phyloP scores from a whole-genome alignment of 2,113 vertebrate species.

The Eclectus roratus region DNA sequence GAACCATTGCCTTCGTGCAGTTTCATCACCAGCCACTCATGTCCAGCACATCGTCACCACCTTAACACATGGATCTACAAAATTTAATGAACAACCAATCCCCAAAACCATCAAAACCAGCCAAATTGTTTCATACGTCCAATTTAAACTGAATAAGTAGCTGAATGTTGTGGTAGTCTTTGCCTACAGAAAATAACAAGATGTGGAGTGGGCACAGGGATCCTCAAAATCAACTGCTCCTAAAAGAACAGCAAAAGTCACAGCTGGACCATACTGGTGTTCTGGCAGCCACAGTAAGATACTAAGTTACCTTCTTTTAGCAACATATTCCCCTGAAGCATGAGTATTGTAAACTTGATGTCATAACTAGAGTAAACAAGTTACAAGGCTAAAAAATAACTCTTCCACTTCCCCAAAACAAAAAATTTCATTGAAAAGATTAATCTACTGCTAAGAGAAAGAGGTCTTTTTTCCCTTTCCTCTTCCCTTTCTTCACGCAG shows the following conservation, averaged over 20 bases:
- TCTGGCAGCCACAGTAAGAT: not conserved
- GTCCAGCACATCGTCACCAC: not conserved
- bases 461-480: too few species aligned
- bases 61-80: not conserved
- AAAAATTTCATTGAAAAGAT: not conserved
- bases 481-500: not conserved
- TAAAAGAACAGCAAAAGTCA: not conserved
- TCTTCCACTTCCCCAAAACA: not conserved
- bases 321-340: not conserved
- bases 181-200: not conserved
- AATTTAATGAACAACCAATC: not conserved
- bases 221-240: not conserved
- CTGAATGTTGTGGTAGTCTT: not conserved
- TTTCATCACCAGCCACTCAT: not conserved
- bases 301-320: not conserved
- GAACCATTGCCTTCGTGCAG: not conserved
- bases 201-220: accelerated
- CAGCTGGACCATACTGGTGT: not conserved
- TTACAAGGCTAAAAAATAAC: not conserved
- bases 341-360: not conserved
- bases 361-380: not conserved
- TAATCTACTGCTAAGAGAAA: not conserved
- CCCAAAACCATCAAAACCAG: not conserved
- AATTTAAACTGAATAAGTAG: not conserved
- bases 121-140: not conserved